These are phyloP conservation scores for Pseudolaguvia tuberculata DNA, from an alignment of 2,113 vertebrate species.

Conservation along the genomic window DNA sequence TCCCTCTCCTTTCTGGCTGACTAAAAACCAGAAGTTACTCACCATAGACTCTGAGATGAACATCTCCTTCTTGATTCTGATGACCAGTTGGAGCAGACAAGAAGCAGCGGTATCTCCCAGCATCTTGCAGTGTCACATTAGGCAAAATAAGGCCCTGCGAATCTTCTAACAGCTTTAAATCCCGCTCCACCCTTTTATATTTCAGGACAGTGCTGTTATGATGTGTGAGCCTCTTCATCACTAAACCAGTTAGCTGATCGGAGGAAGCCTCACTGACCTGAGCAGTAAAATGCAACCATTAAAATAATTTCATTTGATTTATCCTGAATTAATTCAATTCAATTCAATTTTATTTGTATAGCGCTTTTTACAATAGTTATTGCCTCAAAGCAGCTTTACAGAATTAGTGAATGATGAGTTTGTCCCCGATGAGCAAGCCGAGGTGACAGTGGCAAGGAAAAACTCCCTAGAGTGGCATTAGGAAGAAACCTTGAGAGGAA, in stretches of 20 bases:
- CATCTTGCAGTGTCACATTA: constrained; percentile 50
- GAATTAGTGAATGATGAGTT: too few species aligned
- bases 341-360: too few species aligned
- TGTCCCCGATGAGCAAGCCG: too few species aligned
- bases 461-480: too few species aligned
- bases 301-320: not conserved
- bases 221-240: constrained; percentile 47
- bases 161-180: constrained; percentile 36
- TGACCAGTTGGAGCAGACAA: constrained; percentile 63
- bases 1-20: too few species aligned
- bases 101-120: constrained; percentile 58
- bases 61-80: constrained; percentile 50
- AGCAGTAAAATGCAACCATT: not conserved
- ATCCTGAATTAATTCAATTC: too few species aligned
- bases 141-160: constrained; percentile 49
- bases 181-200: constrained; percentile 34
- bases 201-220: not conserved
- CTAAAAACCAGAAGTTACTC: constrained; percentile 27
- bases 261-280: constrained; percentile 43
- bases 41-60: constrained; percentile 58
- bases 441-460: too few species aligned
- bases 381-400: too few species aligned
- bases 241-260: constrained; percentile 37
- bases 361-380: too few species aligned
- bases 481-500: too few species aligned